Evolutionary conservation across 2,797 vertebrate species (phyloP).

Genomic region (Cyprinella venusta): DNA sequence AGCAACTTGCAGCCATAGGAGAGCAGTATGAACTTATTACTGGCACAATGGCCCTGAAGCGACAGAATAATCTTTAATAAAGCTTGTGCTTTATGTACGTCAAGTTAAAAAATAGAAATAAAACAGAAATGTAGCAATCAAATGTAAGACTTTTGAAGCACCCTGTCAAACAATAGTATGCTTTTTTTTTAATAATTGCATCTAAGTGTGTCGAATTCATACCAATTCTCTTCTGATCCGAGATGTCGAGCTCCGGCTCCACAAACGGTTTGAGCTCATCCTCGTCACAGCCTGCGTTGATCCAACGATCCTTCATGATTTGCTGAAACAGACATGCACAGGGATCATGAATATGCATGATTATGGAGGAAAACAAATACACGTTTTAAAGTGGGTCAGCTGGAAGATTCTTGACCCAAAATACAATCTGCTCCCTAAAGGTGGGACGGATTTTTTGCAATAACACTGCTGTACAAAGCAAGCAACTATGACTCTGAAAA

Average conservation of each 20-base stretch:
- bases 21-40: not conserved
- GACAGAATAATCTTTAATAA: not conserved
- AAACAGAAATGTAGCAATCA: not conserved
- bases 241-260: slow-evolving; percentile 89
- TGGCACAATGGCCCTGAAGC: not conserved
- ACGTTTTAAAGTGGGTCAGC: slow-evolving; percentile 1
- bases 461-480: not conserved
- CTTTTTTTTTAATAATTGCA: not conserved
- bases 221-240: slow-evolving; percentile 93
- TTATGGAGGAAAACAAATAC: not conserved
- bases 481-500: not conserved
- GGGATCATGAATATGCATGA: slow-evolving; percentile 14
- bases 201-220: slow-evolving; percentile 30
- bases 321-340: slow-evolving; percentile 74
- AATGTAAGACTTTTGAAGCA: not conserved
- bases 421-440: not conserved
- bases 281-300: slow-evolving; percentile 88
- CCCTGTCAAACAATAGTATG: not conserved
- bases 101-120: not conserved
- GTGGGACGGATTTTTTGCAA: not conserved
- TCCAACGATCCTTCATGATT: slow-evolving; percentile 97
- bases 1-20: not conserved
- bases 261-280: slow-evolving; percentile 90
- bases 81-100: not conserved
- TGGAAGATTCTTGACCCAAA: not conserved